phyloP scores from a whole-genome alignment of 2,113 vertebrate genomes.

The Deroptyus accipitrinus region DNA sequence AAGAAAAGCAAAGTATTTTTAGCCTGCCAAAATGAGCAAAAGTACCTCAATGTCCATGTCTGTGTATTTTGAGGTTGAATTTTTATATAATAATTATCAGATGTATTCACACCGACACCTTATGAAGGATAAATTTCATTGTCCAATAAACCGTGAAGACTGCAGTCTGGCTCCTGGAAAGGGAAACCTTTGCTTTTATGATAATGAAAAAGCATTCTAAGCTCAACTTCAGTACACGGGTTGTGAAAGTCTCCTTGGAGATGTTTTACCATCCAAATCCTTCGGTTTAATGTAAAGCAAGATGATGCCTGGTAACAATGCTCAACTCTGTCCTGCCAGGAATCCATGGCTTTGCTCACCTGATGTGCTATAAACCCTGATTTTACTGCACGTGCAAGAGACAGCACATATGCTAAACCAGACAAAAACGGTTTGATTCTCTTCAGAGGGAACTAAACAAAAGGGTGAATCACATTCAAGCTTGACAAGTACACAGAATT shows the following conservation, averaged over 20 bases:
- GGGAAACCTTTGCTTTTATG: background rate
- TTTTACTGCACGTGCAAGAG: background rate
- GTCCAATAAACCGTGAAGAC: background rate
- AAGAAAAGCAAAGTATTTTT: background rate
- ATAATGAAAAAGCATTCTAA: background rate
- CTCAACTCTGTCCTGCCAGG: background rate
- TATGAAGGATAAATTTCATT: background rate
- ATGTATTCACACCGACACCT: background rate
- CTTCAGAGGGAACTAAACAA: background rate
- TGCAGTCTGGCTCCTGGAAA: background rate
- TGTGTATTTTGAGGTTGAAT: background rate
- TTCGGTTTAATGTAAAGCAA: background rate
- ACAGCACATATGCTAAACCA: background rate
- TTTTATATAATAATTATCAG: background rate
- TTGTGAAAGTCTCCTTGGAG: background rate
- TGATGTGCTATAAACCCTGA: background rate
- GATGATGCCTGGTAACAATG: background rate
- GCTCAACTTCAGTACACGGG: background rate
- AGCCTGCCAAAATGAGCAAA: background rate
- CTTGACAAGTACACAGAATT: background rate
- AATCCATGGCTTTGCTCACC: background rate
- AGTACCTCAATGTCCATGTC: background rate
- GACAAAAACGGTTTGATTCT: background rate
- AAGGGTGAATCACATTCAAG: constrained; percentile 4
- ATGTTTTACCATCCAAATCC: background rate